These are phyloP conservation scores for Heliconius congener DNA, from an alignment of 1,140 invertebrate species.

Conservation along the genomic window DNA sequence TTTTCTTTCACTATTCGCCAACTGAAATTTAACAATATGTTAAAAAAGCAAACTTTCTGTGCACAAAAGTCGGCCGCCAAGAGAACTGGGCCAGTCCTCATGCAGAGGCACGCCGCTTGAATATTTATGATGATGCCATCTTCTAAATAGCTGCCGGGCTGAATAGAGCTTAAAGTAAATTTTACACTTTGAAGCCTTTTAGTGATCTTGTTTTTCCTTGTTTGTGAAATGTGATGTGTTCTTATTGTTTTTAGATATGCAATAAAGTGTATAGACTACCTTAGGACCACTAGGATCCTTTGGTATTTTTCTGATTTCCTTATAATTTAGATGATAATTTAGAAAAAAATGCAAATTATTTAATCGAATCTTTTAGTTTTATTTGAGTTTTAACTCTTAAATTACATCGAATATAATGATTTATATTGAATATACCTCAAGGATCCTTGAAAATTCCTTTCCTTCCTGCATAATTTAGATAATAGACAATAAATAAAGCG, in stretches of 20 bases:
- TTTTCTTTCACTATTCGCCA: neutral
- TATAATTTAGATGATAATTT: no score
- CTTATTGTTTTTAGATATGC: neutral
- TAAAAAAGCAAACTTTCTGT: constrained; percentile 25
- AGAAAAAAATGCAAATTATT: no score
- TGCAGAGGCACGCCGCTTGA: constrained; percentile 24
- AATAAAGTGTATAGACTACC: no score
- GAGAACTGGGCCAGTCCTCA: constrained; percentile 21
- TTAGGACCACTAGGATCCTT: no score
- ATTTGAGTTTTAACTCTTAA: no score
- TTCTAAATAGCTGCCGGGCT: constrained; percentile 17
- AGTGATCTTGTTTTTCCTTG: neutral
- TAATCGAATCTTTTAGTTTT: no score
- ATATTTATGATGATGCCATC: constrained; percentile 25
- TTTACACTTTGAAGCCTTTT: constrained; percentile 19
- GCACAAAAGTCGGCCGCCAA: constrained; percentile 25
- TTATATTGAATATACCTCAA: no score
- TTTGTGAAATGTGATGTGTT: neutral
- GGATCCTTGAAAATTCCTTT: no score
- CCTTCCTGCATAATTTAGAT: no score
- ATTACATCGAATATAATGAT: no score
- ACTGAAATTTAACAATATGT: constrained; percentile 10
- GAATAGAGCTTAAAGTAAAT: constrained; percentile 29
- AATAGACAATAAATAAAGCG: neutral
- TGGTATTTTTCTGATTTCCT: no score